Evolutionary conservation across 2,113 vertebrate genomes (phyloP).

Genomic region (Cavia porcellus): DNA sequence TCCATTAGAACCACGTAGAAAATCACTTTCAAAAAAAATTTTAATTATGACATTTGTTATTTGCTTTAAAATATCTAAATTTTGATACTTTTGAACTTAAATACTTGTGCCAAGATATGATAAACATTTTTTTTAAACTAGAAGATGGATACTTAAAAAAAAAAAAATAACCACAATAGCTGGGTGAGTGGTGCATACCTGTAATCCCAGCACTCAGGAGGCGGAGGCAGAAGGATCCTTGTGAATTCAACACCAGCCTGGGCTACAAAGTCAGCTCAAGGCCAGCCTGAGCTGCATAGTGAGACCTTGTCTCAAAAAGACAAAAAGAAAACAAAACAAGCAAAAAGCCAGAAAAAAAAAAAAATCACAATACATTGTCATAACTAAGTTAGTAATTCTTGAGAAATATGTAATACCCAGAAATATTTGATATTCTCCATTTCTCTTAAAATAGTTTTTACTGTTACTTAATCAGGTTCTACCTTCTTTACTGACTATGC

Average conservation of each 20-base stretch:
- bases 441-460: background rate
- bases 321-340: too few relatives aligned
- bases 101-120: background rate
- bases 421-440: background rate
- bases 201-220: too few relatives aligned
- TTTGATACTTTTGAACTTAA: background rate
- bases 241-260: too few relatives aligned
- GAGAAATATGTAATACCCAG: background rate
- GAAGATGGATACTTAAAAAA: background rate
- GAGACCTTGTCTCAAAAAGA: too few relatives aligned
- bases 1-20: background rate
- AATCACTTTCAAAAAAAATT: background rate
- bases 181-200: too few relatives aligned
- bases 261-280: too few relatives aligned
- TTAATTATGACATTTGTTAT: background rate
- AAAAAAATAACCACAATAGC: background rate
- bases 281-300: too few relatives aligned
- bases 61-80: background rate
- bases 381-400: background rate
- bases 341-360: too few relatives aligned
- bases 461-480: background rate
- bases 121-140: background rate
- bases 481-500: background rate
- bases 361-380: background rate
- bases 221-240: too few relatives aligned